Percentiles rank a stretch among this genome's conserved stretches.
phyloP scores from a whole-genome alignment of 2,113 vertebrate genomes.

The Formicarius rufipectus region DNA sequence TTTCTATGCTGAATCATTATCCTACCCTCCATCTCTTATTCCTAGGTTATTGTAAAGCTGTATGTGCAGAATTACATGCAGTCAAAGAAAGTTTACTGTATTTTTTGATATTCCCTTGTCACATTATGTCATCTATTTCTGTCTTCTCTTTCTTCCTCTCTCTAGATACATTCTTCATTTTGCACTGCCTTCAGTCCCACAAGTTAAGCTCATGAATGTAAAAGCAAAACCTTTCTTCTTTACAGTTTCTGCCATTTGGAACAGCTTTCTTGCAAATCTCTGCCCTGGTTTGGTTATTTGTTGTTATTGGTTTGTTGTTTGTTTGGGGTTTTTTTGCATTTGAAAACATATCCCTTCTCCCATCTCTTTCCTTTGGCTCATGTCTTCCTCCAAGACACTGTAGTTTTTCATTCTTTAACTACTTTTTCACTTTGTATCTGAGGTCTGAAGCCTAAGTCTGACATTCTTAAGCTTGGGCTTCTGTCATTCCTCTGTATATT shows the following conservation, averaged over 20 bases:
- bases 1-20: background rate
- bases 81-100: background rate
- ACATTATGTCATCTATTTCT: background rate
- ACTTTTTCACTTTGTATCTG: background rate
- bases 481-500: background rate
- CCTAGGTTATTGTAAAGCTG: background rate
- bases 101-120: background rate
- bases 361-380: background rate
- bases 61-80: background rate
- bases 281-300: background rate
- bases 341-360: background rate
- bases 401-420: background rate
- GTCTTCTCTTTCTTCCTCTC: background rate
- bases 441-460: background rate
- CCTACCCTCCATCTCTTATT: background rate
- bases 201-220: background rate
- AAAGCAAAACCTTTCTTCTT: background rate
- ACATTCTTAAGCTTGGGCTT: background rate
- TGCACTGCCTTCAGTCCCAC: background rate
- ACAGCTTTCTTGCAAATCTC: background rate
- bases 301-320: background rate
- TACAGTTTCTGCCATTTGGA: background rate
- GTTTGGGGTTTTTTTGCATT: background rate
- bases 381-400: background rate
- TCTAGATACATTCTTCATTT: background rate